Base-by-base conservation (phyloP, 35 echinoderm and acorn worm genomes). In the Apostichopus parvimensis region DNA sequence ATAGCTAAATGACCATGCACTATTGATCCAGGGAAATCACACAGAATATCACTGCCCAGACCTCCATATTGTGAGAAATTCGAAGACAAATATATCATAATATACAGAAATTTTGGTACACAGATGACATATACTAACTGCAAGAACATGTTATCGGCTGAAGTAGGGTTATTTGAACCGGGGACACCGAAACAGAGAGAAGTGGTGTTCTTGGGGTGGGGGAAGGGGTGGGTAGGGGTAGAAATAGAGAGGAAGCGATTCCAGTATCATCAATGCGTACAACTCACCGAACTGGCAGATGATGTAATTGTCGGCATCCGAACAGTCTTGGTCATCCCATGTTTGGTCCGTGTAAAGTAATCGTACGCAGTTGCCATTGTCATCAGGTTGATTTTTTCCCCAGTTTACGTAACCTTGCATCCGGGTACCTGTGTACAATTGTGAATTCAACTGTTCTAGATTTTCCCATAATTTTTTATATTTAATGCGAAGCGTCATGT, bases 221-320 rank as follows among this genome's bases (percentile, higher is more conserved):
- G 34, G 34, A 45, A 45, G 34, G 34, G 34, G 34, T 45, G 34
- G 34, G 34, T 45, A 45, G 34, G 34, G 34, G 34, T 45, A 45
- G 28, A 34, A 2, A 34, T 34, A 34, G 34, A 45, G 34, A 45
- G 34, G 34, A 45, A 45, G 34, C 34, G 34, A 45, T 45, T 45
- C 34, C 34, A 45, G 34, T 45, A 45, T 45, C 34, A 45, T 45
- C 34, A 45, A 45, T 45, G 2, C 34, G 34, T 45, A 45, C 34
- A 45, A 82, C 79, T 82, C n/a, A 82, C 79, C 79, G 54, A 82
- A 13, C 52, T 82, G 79, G 17, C 79, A 82, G 52, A 82, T 82
- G 12, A 82, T 53, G 17, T 82, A 82, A 56, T 82, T 82, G n/a
- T 82, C 79, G 14, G 54, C 79, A 56, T 34, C 24, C 34, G 5